Conservation (phyloP, 2,113 vertebrate species). For the Ancistrus triradiatus region DNA sequence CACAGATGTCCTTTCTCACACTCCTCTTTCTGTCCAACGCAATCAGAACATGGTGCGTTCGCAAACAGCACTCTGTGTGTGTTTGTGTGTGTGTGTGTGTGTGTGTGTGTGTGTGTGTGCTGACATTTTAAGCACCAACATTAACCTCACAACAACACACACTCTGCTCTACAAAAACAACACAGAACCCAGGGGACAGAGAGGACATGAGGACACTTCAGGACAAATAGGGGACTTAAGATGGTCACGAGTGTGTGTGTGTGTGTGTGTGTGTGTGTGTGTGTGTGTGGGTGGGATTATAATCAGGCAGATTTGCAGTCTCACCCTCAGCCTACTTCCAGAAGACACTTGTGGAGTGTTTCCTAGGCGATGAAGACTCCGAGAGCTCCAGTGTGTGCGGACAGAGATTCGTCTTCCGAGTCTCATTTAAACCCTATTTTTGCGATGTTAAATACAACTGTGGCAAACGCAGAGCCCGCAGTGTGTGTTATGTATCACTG, state of each 20-base stretch:
- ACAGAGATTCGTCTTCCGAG: no score
- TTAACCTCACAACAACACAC: no score
- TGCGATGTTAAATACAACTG: no score
- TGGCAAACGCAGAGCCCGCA: no score
- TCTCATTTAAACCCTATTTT: no score
- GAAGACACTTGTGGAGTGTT: constrained; percentile 37
- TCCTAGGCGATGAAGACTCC: constrained; percentile 50
- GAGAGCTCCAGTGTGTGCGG: no score
- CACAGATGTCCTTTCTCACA: constrained; percentile 22
- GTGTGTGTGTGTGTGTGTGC: not conserved
- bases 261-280: constrained; percentile 11
- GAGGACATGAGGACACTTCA: not conserved
- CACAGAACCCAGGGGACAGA: no score
- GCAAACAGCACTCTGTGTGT: not conserved
- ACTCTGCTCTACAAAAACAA: no score
- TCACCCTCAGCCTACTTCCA: constrained; percentile 20
- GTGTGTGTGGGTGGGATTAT: constrained; percentile 9
- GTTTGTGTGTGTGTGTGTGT: not conserved
- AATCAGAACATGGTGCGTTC: no score
- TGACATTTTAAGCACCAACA: no score
- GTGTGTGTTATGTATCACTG: no score
- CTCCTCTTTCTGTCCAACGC: no score
- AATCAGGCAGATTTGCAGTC: constrained; percentile 22
- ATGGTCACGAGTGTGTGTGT: constrained; percentile 19
- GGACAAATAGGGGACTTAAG: not conserved